These are phyloP conservation scores for Schizopygopsis malacanthus DNA, from an alignment of 2,797 vertebrate genomes.

Conservation along the genomic window DNA sequence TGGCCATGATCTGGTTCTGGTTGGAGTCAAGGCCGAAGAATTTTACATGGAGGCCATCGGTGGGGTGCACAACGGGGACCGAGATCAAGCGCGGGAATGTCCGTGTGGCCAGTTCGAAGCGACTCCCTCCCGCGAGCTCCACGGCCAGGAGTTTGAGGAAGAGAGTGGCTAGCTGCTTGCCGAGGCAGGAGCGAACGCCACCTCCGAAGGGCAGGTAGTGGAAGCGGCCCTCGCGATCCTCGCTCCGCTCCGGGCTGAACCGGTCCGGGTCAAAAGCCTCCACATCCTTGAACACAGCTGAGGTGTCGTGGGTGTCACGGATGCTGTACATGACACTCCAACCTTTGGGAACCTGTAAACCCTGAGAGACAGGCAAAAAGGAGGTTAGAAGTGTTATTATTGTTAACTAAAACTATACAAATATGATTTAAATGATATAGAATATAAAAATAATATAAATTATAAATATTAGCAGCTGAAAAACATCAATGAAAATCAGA, in stretches of 20 bases:
- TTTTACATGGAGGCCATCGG: conserved; percentile 92
- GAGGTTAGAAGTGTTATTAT: conserved; percentile 14
- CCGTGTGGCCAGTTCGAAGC: conserved; percentile 93
- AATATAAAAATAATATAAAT: not conserved
- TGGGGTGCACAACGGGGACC: conserved; percentile 94
- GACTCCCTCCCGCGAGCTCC: conserved; percentile 92
- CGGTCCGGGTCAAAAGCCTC: conserved; percentile 93
- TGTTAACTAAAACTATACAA: not conserved
- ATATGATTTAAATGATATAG: not conserved
- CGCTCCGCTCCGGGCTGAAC: conserved; percentile 88
- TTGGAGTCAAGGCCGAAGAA: conserved; percentile 98
- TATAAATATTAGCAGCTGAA: not conserved
- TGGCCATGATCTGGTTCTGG: conserved; percentile 97
- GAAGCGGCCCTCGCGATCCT: conserved; percentile 95
- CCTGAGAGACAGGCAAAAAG: conserved; percentile 72
- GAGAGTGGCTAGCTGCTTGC: conserved; percentile 94
- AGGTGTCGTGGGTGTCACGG: conserved; percentile 95
- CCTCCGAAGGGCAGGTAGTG: conserved; percentile 96
- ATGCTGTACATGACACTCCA: conserved; percentile 99
- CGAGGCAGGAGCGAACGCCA: conserved; percentile 92
- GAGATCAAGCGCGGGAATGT: conserved; percentile 90
- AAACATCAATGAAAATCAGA: not conserved
- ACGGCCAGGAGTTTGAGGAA: conserved; percentile 94
- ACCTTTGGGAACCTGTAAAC: conserved; percentile 96
- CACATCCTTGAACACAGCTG: conserved; percentile 92